Evolutionary conservation across 2,797 vertebrate species (phyloP).

Genomic region (Etheostoma nigrum): DNA sequence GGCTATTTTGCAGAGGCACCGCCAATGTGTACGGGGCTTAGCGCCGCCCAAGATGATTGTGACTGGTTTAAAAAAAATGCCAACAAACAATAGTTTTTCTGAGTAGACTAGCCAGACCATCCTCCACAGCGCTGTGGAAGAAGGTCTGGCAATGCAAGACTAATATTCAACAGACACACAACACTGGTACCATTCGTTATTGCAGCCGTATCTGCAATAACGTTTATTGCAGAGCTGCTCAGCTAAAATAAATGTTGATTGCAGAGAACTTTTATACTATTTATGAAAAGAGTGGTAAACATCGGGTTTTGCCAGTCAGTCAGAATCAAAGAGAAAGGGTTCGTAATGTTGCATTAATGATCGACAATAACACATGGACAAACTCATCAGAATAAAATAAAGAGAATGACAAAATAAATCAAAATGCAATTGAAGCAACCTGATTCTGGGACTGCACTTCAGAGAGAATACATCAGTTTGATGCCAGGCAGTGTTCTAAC

Average conservation of each 20-base stretch:
- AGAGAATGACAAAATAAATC: slow-evolving; percentile 21
- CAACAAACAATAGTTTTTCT: no score
- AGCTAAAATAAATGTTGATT: background rate
- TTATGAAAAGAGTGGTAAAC: slow-evolving; percentile 18
- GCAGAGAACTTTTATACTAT: background rate
- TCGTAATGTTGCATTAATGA: slow-evolving; percentile 2
- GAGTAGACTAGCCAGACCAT: no score
- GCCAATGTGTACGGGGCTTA: no score
- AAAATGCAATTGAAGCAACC: slow-evolving; percentile 3
- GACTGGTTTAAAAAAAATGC: no score
- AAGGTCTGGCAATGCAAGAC: no score
- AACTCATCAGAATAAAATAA: slow-evolving; percentile 10
- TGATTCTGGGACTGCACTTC: slow-evolving; percentile 23
- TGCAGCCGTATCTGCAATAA: no score
- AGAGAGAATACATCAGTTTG: slow-evolving; percentile 26
- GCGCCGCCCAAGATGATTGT: no score
- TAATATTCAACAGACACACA: no score
- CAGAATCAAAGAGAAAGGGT: slow-evolving; percentile 19
- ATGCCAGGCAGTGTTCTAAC: slow-evolving; percentile 41
- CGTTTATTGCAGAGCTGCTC: background rate
- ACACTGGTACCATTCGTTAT: no score
- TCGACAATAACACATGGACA: slow-evolving; percentile 11
- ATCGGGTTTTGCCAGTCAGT: slow-evolving; percentile 9
- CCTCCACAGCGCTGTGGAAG: no score
- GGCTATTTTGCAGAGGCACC: no score